These are phyloP conservation scores for Ictidomys tridecemlineatus DNA, from an alignment of 2,113 vertebrate species.

Conservation along the genomic window DNA sequence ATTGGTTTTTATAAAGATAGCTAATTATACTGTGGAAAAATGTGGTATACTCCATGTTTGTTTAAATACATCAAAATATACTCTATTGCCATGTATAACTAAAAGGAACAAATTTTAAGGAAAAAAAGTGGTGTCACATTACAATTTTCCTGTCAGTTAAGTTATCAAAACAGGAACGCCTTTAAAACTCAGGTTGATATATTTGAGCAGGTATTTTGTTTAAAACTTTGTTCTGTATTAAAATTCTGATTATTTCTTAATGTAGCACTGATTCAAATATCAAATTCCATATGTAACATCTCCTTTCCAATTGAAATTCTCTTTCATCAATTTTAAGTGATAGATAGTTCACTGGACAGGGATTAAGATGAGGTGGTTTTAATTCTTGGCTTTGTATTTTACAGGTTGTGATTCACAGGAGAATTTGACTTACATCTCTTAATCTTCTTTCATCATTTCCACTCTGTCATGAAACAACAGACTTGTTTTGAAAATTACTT, in stretches of 20 bases:
- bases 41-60: no score
- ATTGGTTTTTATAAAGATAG: background rate
- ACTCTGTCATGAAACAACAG: background rate
- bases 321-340: background rate
- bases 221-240: slow-evolving; percentile 24
- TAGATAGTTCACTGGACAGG: background rate
- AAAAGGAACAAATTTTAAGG: no score
- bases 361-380: background rate
- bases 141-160: background rate
- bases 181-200: background rate
- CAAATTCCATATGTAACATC: background rate
- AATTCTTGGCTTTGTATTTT: background rate
- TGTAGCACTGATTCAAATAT: background rate
- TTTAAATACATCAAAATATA: no score
- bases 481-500: background rate
- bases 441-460: background rate
- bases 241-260: background rate
- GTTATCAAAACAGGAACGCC: background rate
- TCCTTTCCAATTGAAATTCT: background rate
- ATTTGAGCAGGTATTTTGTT: background rate
- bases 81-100: no score
- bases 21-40: background rate
- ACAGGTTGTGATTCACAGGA: background rate
- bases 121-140: background rate
- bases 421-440: background rate